phyloP scores from a whole-genome alignment of 2,797 vertebrate species.

The Syndactyla subalaris region DNA sequence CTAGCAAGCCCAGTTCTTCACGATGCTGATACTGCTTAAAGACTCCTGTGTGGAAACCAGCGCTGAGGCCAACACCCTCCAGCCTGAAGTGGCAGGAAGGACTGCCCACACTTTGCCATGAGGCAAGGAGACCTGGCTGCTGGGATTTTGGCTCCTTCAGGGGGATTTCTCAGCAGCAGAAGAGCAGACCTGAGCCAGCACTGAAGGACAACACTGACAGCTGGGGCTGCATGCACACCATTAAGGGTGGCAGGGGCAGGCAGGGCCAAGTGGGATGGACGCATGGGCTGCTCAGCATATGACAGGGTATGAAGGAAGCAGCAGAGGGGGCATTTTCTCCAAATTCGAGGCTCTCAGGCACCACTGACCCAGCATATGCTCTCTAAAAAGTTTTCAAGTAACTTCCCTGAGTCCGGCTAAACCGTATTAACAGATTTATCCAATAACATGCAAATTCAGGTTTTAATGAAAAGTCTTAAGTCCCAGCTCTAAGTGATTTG shows the following conservation, averaged over 20 bases:
- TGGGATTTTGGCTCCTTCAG: neutral
- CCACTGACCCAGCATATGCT: accelerated
- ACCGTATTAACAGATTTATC: conserved; percentile 68
- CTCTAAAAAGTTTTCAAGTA: conserved; percentile 33
- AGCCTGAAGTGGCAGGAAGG: neutral
- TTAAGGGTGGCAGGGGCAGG: accelerated
- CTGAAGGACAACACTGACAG: neutral
- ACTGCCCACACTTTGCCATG: accelerated
- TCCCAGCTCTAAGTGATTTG: conserved; percentile 66
- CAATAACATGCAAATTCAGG: conserved; percentile 67
- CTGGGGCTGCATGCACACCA: accelerated
- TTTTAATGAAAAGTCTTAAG: conserved; percentile 66
- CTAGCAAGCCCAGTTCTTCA: neutral
- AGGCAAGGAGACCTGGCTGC: neutral
- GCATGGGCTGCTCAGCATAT: neutral
- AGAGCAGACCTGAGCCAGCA: neutral
- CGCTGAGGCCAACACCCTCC: accelerated
- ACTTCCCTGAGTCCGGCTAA: conserved; percentile 55
- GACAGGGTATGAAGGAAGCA: neutral
- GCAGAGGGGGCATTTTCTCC: neutral
- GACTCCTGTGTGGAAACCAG: neutral
- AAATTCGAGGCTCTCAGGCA: neutral
- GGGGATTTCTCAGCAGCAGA: neutral
- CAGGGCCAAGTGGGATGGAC: accelerated
- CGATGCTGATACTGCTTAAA: neutral